phyloP scores from a whole-genome alignment of 2,888 invertebrate genomes.

The Pheosia tremula region DNA sequence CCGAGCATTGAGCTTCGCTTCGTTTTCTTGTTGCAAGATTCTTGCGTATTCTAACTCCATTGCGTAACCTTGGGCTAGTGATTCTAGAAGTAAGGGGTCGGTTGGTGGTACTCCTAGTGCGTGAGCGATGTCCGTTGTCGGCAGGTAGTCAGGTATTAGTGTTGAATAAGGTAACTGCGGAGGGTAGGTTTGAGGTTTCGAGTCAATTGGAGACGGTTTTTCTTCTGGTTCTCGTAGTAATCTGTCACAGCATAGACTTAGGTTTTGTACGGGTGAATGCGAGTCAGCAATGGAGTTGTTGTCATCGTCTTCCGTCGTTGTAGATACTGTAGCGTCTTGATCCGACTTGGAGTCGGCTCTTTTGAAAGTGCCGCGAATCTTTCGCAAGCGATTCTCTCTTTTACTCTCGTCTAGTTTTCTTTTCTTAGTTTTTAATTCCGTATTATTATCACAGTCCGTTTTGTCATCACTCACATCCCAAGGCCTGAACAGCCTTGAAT shows the following conservation, averaged over 20 bases:
- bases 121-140: conserved; percentile 72
- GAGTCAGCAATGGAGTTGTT: conserved; percentile 27
- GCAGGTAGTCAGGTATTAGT: conserved; percentile 68
- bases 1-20: conserved; percentile 87
- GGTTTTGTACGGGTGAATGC: conserved; percentile 69
- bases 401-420: conserved; percentile 58
- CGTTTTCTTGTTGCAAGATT: conserved; percentile 88
- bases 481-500: conserved; percentile 85
- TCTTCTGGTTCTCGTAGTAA: conserved; percentile 57
- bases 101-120: conserved; percentile 75
- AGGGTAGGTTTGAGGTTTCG: conserved; percentile 25
- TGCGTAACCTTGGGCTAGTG: conserved; percentile 82
- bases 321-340: conserved; percentile 85
- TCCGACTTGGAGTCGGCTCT: conserved; percentile 60
- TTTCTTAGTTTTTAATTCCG: conserved; percentile 50
- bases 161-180: conserved; percentile 43
- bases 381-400: conserved; percentile 71
- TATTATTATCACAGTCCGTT: conserved; percentile 34
- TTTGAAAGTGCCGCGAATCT: conserved; percentile 75
- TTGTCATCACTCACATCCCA: conserved; percentile 82
- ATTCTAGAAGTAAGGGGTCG: conserved; percentile 78
- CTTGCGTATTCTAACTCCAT: conserved; percentile 89
- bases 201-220: conserved; percentile 27
- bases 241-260: conserved; percentile 71
- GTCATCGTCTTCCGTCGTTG: conserved; percentile 74